Conservation (phyloP, 2,113 vertebrate species). For the Beaufortia kweichowensis region DNA sequence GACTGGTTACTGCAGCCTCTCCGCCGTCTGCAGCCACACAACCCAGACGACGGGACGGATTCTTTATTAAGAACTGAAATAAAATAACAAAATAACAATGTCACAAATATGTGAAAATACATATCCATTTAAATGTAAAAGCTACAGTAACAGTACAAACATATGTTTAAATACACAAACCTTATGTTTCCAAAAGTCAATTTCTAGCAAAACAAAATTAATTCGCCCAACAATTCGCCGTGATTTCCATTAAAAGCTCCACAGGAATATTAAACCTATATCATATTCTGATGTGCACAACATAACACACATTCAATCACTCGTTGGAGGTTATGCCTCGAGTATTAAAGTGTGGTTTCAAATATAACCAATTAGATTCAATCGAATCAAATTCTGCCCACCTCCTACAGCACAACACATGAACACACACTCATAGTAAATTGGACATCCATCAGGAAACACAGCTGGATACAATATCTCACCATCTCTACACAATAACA, state of each 20-base stretch:
- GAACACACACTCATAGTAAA: neutral
- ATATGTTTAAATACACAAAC: too few species aligned
- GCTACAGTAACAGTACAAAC: too few species aligned
- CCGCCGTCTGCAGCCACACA: constrained; percentile 81
- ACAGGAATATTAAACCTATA: constrained; percentile 6
- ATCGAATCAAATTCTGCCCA: constrained; percentile 1
- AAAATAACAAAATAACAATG: constrained; percentile 42
- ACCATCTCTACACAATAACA: neutral
- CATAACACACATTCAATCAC: neutral
- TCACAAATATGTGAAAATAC: neutral
- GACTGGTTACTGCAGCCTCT: constrained; percentile 81
- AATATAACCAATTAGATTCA: constrained; percentile 11
- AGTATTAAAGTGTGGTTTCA: neutral
- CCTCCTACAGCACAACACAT: neutral
- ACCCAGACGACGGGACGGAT: constrained; percentile 86
- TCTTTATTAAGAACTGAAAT: constrained; percentile 95
- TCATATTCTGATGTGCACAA: neutral
- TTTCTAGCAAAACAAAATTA: neutral
- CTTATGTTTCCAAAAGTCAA: too few species aligned
- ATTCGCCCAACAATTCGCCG: neutral
- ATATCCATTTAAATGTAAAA: too few species aligned
- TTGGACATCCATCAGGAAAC: neutral
- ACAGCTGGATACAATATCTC: neutral
- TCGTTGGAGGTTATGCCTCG: neutral
- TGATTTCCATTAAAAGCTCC: neutral